Evolutionary conservation across 2,797 vertebrate genomes (phyloP).

Genomic region (Bovichtus variegatus): DNA sequence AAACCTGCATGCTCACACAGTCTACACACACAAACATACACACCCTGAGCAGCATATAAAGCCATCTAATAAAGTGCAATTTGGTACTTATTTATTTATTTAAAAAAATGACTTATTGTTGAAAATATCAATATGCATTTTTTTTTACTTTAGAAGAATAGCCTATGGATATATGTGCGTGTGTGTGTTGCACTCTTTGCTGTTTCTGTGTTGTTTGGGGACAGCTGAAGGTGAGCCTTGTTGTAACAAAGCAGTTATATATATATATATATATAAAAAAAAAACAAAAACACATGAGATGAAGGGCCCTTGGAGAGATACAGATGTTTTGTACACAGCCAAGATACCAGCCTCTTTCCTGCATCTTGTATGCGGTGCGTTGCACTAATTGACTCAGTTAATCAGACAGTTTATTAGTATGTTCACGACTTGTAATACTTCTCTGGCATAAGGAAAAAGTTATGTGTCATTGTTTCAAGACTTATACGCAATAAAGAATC

Average conservation of each 20-base stretch:
- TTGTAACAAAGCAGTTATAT: constrained; percentile 3
- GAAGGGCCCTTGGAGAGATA: background rate
- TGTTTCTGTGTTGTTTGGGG: constrained; percentile 6
- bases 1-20: background rate
- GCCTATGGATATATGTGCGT: background rate
- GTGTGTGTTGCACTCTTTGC: background rate
- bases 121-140: background rate
- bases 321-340: background rate
- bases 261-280: too few species aligned
- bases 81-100: background rate
- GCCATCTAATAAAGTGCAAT: background rate
- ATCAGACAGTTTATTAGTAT: constrained; percentile 4
- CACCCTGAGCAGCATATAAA: background rate
- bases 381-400: constrained; percentile 10
- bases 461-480: constrained; percentile 53
- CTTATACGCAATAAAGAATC: constrained; percentile 52
- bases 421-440: background rate
- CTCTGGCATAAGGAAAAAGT: constrained; percentile 27
- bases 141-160: background rate
- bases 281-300: background rate
- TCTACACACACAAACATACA: background rate
- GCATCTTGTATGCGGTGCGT: background rate
- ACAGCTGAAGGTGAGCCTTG: constrained; percentile 17
- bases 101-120: background rate
- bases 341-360: background rate